A percentile compares a stretch with the other conserved stretches of the same genome.
Evolutionary conservation across 2,797 vertebrate genomes (phyloP).

Genomic region (Spinibarbus caldwelli): DNA sequence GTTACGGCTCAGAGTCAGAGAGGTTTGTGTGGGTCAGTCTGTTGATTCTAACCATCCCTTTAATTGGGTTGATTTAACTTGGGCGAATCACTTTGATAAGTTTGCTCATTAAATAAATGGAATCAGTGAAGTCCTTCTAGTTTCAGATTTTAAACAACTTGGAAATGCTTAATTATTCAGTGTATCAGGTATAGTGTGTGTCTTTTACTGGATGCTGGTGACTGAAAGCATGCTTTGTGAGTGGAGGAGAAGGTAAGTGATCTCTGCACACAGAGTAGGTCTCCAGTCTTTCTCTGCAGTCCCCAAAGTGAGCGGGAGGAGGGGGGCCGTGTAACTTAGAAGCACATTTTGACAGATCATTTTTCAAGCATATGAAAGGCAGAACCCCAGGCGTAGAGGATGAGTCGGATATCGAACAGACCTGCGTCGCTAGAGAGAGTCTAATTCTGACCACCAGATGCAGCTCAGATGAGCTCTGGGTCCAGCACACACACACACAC

Average conservation of each 20-base stretch:
- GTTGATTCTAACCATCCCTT: background rate
- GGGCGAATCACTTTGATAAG: background rate
- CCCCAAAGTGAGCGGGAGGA: slow-evolving; percentile 17
- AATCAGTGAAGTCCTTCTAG: background rate
- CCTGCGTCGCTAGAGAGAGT: slow-evolving; percentile 53
- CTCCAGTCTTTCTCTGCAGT: slow-evolving; percentile 40
- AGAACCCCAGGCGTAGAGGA: slow-evolving; percentile 59
- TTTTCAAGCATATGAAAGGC: slow-evolving; percentile 65
- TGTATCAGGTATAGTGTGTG: background rate
- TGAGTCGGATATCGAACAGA: slow-evolving; percentile 53
- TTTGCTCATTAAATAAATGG: background rate
- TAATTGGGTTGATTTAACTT: background rate
- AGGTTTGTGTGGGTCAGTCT: background rate
- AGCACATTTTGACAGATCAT: slow-evolving; percentile 60
- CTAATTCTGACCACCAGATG: slow-evolving; percentile 44
- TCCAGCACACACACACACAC: background rate
- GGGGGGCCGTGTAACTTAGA: slow-evolving; percentile 50
- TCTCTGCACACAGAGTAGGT: slow-evolving; percentile 28
- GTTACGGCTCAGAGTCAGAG: background rate
- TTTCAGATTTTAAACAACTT: background rate
- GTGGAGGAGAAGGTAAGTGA: slow-evolving; percentile 14
- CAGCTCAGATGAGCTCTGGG: slow-evolving; percentile 32
- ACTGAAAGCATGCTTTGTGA: background rate
- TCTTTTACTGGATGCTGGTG: background rate
- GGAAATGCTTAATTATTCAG: background rate